Evolutionary conservation across 2,797 vertebrate species (phyloP), one percentile per base, ranked within the genome.

Genomic region (Acipenser ruthenus): DNA sequence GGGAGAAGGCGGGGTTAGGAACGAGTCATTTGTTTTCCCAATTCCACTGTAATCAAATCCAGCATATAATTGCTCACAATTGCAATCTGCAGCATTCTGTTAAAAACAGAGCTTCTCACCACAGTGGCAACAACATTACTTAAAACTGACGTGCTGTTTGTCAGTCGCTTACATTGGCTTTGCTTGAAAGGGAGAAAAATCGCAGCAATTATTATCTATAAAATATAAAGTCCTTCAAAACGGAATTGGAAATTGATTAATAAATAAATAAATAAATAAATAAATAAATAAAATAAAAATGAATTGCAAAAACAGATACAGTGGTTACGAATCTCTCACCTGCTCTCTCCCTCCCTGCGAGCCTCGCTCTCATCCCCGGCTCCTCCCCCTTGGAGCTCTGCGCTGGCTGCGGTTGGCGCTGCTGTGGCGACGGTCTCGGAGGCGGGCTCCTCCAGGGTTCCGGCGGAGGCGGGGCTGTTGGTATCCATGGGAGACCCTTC

Each of bases 401-500:
- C 23, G 23, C 23, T 37, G 23, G 23, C 23, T 37, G 23, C 23
- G 23, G 23, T 37, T 37, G 23, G 23, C 2, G 87, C 84, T 12
- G 79, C 70, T 4, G 84, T 86, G 58, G 83, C 67, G 61, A 37
- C 23, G 23, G 23, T 37, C 23, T 23, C 23, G 1, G 23, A 23
- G 3, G 73, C 73, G 37, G 83, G 69, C 69, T 97, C 95, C 70
- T 97, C 94, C 69, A 94, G 89, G 13, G 88, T 93, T 61, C 84
- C 86, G n/a, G 92, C 91, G 55, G 95, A 96, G 51, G 93, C 94
- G 50, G 95, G 89, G 78, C 94, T 97, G 79, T 94, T 96, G 47
- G 94, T 96, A 70, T 97, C 95, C 95, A 97, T 97, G 3, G 95
- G 95, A 10, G 95, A 97, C 11, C 94, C 94, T 75, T 96, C 94